phyloP scores from a whole-genome alignment of 1,140 invertebrate genomes.

The Neodiprion pinetum region DNA sequence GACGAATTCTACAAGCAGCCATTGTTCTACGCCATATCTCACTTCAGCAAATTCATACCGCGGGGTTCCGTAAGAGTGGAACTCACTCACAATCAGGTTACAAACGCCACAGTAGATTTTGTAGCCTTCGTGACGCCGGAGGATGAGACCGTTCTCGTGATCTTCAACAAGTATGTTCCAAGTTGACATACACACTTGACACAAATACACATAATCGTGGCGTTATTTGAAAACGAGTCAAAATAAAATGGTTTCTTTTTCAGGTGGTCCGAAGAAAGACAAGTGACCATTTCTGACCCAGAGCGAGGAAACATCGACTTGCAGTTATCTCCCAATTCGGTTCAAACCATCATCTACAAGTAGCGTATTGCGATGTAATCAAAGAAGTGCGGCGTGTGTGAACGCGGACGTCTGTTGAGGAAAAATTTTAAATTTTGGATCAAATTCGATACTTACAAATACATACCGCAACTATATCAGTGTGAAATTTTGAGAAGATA shows the following conservation, averaged over 20 bases:
- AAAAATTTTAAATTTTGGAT: no score
- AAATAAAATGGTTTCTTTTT: not conserved
- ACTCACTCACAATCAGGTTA: constrained; percentile 21
- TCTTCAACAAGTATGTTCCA: constrained; percentile 70
- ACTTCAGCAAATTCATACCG: constrained; percentile 86
- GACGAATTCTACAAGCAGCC: constrained; percentile 88
- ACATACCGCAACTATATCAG: no score
- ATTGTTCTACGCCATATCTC: constrained; percentile 86
- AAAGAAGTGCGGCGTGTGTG: no score
- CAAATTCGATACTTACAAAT: no score
- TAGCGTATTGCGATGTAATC: not conserved
- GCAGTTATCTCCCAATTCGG: constrained; percentile 24
- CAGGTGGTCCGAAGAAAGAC: not conserved
- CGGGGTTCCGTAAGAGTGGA: constrained; percentile 65
- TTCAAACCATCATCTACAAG: constrained; percentile 36
- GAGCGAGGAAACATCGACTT: constrained; percentile 22
- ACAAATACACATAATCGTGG: no score
- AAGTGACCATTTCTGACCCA: constrained; percentile 26
- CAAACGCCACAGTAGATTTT: constrained; percentile 38
- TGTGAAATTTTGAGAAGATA: no score
- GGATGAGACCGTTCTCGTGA: constrained; percentile 63
- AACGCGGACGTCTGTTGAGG: no score
- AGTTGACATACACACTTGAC: no score
- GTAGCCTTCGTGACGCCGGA: constrained; percentile 68
- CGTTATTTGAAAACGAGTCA: no score